Conservation (phyloP, 2,888 invertebrate species). For the Patella depressa region DNA sequence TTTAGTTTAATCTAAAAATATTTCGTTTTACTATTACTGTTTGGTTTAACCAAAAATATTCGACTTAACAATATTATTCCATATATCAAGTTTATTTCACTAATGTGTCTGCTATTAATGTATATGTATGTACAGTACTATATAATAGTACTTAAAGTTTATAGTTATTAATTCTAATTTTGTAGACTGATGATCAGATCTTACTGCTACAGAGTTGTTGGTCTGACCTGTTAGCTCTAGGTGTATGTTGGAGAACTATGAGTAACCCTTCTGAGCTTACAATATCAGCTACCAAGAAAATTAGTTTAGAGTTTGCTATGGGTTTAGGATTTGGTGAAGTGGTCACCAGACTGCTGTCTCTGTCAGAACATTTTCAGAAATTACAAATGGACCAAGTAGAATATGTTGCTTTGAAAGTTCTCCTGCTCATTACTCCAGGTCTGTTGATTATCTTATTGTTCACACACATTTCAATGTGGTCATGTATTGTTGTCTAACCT, state of each 20-base stretch:
- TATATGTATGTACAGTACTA: too few relatives aligned
- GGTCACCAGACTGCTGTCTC: slow-evolving; percentile 93
- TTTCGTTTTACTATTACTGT: too few relatives aligned
- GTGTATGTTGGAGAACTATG: slow-evolving; percentile 84
- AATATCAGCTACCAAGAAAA: slow-evolving; percentile 55
- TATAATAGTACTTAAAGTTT: too few relatives aligned
- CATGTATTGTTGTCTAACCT: too few relatives aligned
- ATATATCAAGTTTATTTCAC: too few relatives aligned
- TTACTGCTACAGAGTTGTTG: slow-evolving; percentile 96
- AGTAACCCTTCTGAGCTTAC: slow-evolving; percentile 79
- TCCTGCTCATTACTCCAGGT: slow-evolving; percentile 93
- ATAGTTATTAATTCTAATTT: not conserved
- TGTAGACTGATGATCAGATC: slow-evolving; percentile 97
- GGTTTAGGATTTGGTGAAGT: slow-evolving; percentile 82
- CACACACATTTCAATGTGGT: not conserved
- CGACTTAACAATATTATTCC: too few relatives aligned
- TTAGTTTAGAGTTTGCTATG: slow-evolving; percentile 78
- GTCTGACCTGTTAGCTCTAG: slow-evolving; percentile 77
- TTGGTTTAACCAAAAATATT: too few relatives aligned
- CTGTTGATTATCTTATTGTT: slow-evolving; percentile 47
- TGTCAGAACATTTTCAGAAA: slow-evolving; percentile 91
- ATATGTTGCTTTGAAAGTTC: slow-evolving; percentile 96
- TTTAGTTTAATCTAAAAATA: too few relatives aligned
- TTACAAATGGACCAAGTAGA: slow-evolving; percentile 94
- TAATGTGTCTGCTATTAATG: too few relatives aligned